Evolutionary conservation across 2,888 invertebrate genomes (phyloP).

Genomic region (Cosmia pyralina): DNA sequence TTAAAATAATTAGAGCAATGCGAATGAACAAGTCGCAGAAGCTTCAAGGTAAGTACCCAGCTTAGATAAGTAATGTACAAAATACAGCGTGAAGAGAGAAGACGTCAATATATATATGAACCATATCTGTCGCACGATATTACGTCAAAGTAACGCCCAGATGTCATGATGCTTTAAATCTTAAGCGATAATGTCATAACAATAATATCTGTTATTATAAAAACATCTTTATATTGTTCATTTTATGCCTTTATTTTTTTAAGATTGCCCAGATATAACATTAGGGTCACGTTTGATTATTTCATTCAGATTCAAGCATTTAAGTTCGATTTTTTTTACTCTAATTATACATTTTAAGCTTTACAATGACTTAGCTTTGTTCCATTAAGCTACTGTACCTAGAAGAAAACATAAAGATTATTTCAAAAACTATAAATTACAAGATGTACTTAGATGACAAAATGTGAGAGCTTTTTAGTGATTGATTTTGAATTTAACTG

Average conservation of each 20-base stretch:
- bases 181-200: constrained; percentile 82
- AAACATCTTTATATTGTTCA: constrained; percentile 68
- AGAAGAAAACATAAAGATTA: neutral
- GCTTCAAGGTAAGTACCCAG: constrained; percentile 86
- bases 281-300: constrained; percentile 44
- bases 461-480: neutral
- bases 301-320: constrained; percentile 7
- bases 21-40: constrained; percentile 79
- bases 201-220: constrained; percentile 78
- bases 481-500: neutral
- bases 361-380: neutral
- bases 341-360: neutral
- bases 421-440: neutral
- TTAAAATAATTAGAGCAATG: constrained; percentile 75
- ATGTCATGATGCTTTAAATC: constrained; percentile 86
- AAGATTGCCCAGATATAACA: constrained; percentile 26
- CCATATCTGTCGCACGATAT: constrained; percentile 86
- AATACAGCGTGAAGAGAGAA: constrained; percentile 83
- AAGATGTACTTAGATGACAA: neutral
- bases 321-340: neutral
- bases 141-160: constrained; percentile 90
- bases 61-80: constrained; percentile 88
- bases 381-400: neutral
- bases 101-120: constrained; percentile 88
- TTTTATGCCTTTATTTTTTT: constrained; percentile 51